Conservation (phyloP, 2,113 vertebrate genomes). For the Pelecanoides urinatrix region DNA sequence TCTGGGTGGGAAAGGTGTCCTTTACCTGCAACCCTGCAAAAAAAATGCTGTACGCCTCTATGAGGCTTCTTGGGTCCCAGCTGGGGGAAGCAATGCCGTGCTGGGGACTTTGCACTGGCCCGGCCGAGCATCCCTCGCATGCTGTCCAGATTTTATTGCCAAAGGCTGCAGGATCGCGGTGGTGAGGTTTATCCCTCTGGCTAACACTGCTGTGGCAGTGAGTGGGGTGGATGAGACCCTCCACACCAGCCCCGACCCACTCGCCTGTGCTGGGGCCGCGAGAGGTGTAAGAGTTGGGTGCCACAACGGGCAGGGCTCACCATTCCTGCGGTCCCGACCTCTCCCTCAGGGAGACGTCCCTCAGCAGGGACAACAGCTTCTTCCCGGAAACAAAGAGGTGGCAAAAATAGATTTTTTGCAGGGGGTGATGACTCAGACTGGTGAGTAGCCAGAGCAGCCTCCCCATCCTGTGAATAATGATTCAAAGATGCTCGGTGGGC, state of each 20-base stretch:
- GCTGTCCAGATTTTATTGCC: not conserved
- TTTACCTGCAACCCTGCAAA: rapidly evolving
- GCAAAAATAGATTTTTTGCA: not conserved
- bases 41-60: rapidly evolving
- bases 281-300: not conserved
- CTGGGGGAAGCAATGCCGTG: not conserved
- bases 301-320: not conserved
- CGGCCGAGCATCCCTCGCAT: not conserved
- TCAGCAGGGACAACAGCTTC: not conserved
- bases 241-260: not conserved
- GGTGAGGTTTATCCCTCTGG: not conserved
- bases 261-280: not conserved
- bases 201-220: rapidly evolving
- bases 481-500: not conserved
- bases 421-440: not conserved
- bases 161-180: rapidly evolving
- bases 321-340: rapidly evolving
- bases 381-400: not conserved
- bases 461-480: not conserved
- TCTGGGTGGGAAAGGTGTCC: not conserved
- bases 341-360: not conserved
- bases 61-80: not conserved
- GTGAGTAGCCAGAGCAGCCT: not conserved
- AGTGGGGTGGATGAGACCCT: not conserved
- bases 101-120: not conserved